Evolutionary conservation across 2,888 invertebrate genomes (phyloP).

Genomic region (Bombylius discolor): DNA sequence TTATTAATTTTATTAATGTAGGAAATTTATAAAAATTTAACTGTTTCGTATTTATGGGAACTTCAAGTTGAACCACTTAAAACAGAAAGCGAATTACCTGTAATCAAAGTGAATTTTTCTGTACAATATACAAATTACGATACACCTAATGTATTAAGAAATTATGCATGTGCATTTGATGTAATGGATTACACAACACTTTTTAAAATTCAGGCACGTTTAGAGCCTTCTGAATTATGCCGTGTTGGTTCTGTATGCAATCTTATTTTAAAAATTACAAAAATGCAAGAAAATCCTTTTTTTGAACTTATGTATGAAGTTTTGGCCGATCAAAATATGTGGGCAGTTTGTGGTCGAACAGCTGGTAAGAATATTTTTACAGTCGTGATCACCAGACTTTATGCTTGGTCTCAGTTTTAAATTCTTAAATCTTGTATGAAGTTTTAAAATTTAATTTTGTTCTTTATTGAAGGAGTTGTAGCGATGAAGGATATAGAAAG

Average conservation of each 20-base stretch:
- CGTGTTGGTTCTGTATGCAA: slow-evolving; percentile 80
- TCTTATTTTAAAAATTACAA: slow-evolving; percentile 58
- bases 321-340: slow-evolving; percentile 78
- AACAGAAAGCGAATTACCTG: slow-evolving; percentile 41
- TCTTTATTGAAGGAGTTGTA: slow-evolving; percentile 47
- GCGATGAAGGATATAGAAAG: slow-evolving; percentile 52
- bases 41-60: slow-evolving; percentile 76
- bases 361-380: slow-evolving; percentile 47
- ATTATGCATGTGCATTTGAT: slow-evolving; percentile 60
- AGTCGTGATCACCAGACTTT: not conserved
- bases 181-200: slow-evolving; percentile 74
- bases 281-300: slow-evolving; percentile 38
- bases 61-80: slow-evolving; percentile 50
- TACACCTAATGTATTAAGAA: slow-evolving; percentile 29
- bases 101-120: slow-evolving; percentile 51
- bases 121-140: slow-evolving; percentile 42
- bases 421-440: not conserved
- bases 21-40: slow-evolving; percentile 59
- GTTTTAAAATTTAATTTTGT: not conserved
- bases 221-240: slow-evolving; percentile 78
- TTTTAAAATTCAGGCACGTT: slow-evolving; percentile 51
- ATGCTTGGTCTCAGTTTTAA: not conserved
- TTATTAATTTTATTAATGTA: slow-evolving; percentile 25
- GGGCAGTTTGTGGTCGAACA: slow-evolving; percentile 85
- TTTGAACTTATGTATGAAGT: slow-evolving; percentile 80